Percentiles rank a stretch among this genome's conserved stretches.
Evolutionary conservation across 1,140 invertebrate genomes (phyloP).

Genomic region (Coelopa frigida): DNA sequence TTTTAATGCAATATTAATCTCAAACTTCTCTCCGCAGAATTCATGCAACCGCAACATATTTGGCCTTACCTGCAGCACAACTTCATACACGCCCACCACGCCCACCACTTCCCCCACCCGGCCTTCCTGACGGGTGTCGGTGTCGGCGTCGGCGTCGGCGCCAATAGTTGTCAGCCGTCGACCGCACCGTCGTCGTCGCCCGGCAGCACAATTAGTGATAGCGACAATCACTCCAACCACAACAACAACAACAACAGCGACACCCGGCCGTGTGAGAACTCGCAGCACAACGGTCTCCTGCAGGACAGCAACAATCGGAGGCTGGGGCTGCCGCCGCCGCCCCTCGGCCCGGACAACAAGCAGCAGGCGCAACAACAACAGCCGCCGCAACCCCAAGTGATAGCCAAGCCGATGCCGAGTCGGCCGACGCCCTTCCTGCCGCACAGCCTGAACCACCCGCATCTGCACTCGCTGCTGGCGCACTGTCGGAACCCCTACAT

Average conservation of each 20-base stretch:
- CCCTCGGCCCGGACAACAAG: conserved; percentile 20
- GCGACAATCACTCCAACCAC: conserved; percentile 37
- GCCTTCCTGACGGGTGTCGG: conserved; percentile 33
- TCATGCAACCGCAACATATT: conserved; percentile 46
- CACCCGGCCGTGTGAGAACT: conserved; percentile 11
- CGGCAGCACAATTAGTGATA: conserved; percentile 46
- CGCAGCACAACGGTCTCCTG: conserved; percentile 12
- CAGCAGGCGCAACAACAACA: conserved; percentile 14
- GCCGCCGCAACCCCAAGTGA: conserved; percentile 24
- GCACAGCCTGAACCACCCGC: conserved; percentile 46
- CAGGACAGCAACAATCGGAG: conserved; percentile 42
- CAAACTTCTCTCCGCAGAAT: conserved; percentile 30
- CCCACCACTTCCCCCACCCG: conserved; percentile 26
- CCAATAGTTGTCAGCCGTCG: conserved; percentile 45
- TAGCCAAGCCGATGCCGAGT: conserved; percentile 51
- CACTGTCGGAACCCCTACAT: conserved; percentile 52
- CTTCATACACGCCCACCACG: too few relatives aligned
- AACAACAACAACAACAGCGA: conserved; percentile 17
- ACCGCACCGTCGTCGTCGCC: conserved; percentile 38
- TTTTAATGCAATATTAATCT: too few relatives aligned
- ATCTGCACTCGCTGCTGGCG: conserved; percentile 45
- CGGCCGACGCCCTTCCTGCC: conserved; percentile 48
- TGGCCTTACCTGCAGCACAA: conserved; percentile 47
- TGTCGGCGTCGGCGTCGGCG: conserved; percentile 25
- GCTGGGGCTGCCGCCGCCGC: conserved; percentile 31